Base-by-base conservation (phyloP, 1,140 invertebrate species). In the Caenorhabditis brenneri region DNA sequence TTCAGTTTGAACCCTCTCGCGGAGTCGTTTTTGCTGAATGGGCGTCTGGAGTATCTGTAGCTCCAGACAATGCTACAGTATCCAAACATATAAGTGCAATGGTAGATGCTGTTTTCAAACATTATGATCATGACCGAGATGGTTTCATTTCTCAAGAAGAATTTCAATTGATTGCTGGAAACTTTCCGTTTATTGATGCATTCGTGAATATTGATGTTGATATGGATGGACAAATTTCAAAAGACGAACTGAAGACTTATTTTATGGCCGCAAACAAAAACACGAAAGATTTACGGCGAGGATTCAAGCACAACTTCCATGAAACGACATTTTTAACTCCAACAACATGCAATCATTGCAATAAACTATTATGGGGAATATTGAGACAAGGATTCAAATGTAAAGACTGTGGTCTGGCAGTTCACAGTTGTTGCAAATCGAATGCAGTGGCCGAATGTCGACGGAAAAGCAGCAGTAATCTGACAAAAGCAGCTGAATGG, bases 371-470 rank as follows among this genome's bases (percentile, higher is more conserved):
- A 31, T 93, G 93, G 93, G 93, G 93, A 46, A 86, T 93, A 7
- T 93, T 93, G 58, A 92, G 93, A 85, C 93, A 93, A 91, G 93
- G 93, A 22, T 93, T 91, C 90, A 93, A 93, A 89, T 93, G 93
- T 89, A 92, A 92, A 91, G 92, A 92, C 91, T 90, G 89, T 58
- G 88, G 88, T 15, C 69, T 88, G 24, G 79, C 88, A 24, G 88
- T 88, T 33, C 89, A 90, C 36, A 60, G 79, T 60, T 81, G 85
- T 53, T 90, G 89, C 80, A 90, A 90, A 84, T 88, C 86, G 74
- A 65, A 81, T 48, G 89, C 84, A 5, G 87, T 88, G 16, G 85
- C 84, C 2, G 89, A 90, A 80, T 90, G 89, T 80, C 65, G 85
- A 46, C 55, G 84, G 19, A 82, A 82, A 31, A 82, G 60, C 42